Percentiles rank a stretch among this genome's conserved stretches.
Conservation (phyloP, 2,113 vertebrate genomes). For the Eubucco bourcierii region DNA sequence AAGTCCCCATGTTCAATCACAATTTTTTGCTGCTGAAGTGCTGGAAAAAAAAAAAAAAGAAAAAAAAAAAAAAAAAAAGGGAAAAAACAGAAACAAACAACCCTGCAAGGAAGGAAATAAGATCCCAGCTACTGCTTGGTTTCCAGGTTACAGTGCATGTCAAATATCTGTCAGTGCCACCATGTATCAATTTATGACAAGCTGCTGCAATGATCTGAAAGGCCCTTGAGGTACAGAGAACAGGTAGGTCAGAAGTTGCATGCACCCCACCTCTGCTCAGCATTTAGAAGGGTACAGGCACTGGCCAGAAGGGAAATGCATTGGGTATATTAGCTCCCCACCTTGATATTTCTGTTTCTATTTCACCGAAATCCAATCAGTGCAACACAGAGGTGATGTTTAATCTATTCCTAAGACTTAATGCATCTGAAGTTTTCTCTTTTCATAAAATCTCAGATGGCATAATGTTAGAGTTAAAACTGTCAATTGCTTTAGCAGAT, state of each 20-base stretch:
- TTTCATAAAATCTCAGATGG: constrained; percentile 33
- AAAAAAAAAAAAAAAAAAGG: no score
- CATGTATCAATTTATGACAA: constrained; percentile 70
- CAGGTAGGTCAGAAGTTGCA: constrained; percentile 79
- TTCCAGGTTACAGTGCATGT: constrained; percentile 73
- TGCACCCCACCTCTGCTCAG: constrained; percentile 29
- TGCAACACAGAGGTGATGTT: constrained; percentile 26
- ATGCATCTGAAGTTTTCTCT: constrained; percentile 36
- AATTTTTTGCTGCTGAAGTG: constrained; percentile 70
- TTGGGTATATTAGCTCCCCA: not conserved
- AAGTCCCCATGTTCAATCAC: constrained; percentile 46
- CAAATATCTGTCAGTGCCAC: constrained; percentile 71
- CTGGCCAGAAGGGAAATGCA: not conserved
- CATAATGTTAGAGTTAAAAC: not conserved
- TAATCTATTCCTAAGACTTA: constrained; percentile 17
- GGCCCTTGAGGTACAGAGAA: constrained; percentile 74
- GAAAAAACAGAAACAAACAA: constrained; percentile 64
- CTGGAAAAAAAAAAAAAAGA: constrained; percentile 71
- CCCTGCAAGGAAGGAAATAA: constrained; percentile 69
- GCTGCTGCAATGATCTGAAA: constrained; percentile 69
- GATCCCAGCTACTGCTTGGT: constrained; percentile 70
- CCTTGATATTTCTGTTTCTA: not conserved
- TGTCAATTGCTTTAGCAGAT: constrained; percentile 28
- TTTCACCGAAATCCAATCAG: constrained; percentile 1
- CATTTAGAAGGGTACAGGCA: not conserved